These are phyloP conservation scores for Tragulus kanchil DNA, from an alignment of 2,113 vertebrate genomes.

Conservation along the genomic window DNA sequence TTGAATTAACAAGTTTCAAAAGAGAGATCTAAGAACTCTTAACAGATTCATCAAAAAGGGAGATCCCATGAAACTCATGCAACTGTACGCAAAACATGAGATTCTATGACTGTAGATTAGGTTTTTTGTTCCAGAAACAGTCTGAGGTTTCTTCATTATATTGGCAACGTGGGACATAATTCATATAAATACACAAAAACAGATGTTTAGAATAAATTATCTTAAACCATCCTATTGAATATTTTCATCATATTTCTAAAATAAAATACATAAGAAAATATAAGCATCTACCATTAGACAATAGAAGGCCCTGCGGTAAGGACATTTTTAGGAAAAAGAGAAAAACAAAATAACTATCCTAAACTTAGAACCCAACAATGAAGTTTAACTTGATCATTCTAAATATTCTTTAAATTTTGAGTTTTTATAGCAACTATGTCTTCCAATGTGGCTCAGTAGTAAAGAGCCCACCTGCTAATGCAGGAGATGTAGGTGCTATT, in stretches of 20 bases:
- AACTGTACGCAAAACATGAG: neutral
- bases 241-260: neutral
- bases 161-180: neutral
- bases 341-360: neutral
- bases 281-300: neutral
- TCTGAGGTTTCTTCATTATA: neutral
- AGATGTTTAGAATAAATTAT: neutral
- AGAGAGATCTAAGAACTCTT: neutral
- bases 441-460: too few relatives aligned
- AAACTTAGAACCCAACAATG: neutral
- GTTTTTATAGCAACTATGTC: neutral
- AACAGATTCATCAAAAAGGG: neutral
- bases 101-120: neutral
- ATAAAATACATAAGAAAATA: neutral
- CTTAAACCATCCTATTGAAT: neutral
- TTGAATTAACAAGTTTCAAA: neutral
- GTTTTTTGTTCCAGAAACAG: neutral
- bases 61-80: neutral
- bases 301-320: neutral
- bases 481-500: too few relatives aligned
- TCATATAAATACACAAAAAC: neutral
- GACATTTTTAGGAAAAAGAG: neutral
- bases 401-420: conserved; percentile 20
- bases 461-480: too few relatives aligned
- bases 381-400: neutral